Conservation (phyloP, 2,113 vertebrate genomes). For the Salminus brasiliensis region DNA sequence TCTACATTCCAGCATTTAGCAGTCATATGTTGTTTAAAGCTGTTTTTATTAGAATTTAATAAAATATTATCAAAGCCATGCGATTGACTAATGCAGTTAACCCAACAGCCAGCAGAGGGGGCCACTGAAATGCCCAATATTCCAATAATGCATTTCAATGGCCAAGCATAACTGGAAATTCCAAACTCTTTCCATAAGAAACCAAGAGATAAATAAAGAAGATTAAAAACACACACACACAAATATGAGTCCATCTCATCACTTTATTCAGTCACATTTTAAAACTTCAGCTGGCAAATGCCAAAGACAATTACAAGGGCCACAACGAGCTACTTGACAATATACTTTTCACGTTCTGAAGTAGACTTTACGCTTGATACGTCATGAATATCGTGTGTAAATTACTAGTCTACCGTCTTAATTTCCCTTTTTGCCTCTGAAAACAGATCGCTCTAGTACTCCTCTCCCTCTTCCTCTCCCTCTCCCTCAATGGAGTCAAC, state of each 20-base stretch:
- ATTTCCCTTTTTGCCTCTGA: not conserved
- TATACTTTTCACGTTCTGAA: constrained; percentile 31
- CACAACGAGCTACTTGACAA: constrained; percentile 27
- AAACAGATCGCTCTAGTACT: constrained; percentile 61
- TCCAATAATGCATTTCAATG: too few relatives aligned
- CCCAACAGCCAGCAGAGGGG: not conserved
- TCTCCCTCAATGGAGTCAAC: constrained; percentile 86
- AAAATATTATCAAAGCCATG: constrained; percentile 16
- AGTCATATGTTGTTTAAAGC: not conserved
- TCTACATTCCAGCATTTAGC: not conserved
- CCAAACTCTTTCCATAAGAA: not conserved
- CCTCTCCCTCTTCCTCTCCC: constrained; percentile 88
- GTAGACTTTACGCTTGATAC: constrained; percentile 50
- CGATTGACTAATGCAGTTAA: not conserved
- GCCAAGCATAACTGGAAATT: too few relatives aligned
- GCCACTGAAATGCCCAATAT: too few relatives aligned
- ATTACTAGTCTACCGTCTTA: constrained; percentile 33
- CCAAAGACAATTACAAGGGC: constrained; percentile 33
- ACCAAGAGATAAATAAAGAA: not conserved
- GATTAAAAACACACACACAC: not conserved
- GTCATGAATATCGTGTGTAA: constrained; percentile 48
- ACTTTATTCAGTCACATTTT: constrained; percentile 46
- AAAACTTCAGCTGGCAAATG: constrained; percentile 14
- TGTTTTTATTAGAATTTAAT: constrained; percentile 18
- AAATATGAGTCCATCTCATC: not conserved